Evolutionary conservation across 1,140 invertebrate species (phyloP), one percentile per base, ranked within the genome.

Genomic region (Armadillidium nasatum): DNA sequence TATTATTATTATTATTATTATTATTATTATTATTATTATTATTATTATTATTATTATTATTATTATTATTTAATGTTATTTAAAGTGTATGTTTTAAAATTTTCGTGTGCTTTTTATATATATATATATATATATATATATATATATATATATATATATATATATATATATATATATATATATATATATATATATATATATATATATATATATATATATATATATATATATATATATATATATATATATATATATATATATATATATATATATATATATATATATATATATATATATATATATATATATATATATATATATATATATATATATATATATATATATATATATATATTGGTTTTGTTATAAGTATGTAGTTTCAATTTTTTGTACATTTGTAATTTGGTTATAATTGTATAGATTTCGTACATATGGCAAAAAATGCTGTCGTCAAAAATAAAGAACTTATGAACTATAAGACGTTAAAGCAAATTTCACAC

Each of bases 241-340:
- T 33, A 33, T 33, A n/a, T 33, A 33, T 33, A 33, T 33, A 23
- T 73, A 43, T 73, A 70, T 21, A 74, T 73, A 46, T 7, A 77
- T 77, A 71, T 72, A 67, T 54, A 74, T 67, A 72, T 72, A 73
- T 68, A 68, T 73, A 77, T 76, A 76, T 72, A 15, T 60, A 46
- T 60, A 19, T 13, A 22, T 71, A 71, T 72, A 71, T 50, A 44
- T 66, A 22, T 22, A 33, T 70, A 70, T 60, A 60, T 60, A 60
- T 60, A 15, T 60, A 19, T 10, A 60, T 60, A 15, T 60, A 33
- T 33, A 33, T 33, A 33, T 33, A n/a, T 33, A 33, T 33, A 33
- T 33, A 33, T 33, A n/a, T 33, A 33, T 33, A 33, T 33, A 33
- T 33, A 33, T 33, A 33, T 3, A 3, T 3, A 33, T 33, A 33